Percentiles rank a stretch among this genome's conserved stretches.
These are phyloP conservation scores for Trididemnum clinides DNA, from an alignment of 23 tunicate species.

Conservation along the genomic window DNA sequence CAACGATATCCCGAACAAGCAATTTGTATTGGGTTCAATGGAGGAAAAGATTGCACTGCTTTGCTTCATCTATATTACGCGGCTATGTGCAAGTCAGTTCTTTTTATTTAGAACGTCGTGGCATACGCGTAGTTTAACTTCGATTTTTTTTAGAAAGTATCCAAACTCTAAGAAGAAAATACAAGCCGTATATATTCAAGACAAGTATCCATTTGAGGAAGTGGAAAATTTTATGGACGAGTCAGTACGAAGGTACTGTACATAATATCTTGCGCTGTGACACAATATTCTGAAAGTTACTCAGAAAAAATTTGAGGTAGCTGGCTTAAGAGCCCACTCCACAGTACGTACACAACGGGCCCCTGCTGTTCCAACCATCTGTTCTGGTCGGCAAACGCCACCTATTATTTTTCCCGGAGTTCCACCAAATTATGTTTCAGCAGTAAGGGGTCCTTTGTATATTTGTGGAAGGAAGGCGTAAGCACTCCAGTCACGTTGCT, in stretches of 20 bases:
- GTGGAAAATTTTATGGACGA: slow-evolving; percentile 69
- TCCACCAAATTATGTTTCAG: no score
- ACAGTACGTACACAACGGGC: no score
- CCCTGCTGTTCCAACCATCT: no score
- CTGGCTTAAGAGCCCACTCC: no score
- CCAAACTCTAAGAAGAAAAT: slow-evolving; percentile 9
- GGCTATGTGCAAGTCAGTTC: slow-evolving; percentile 49
- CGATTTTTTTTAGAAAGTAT: slow-evolving; percentile 29
- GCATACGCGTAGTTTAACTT: not conserved
- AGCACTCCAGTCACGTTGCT: no score
- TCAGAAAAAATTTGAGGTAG: not conserved
- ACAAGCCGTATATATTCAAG: slow-evolving; percentile 56
- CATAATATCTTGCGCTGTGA: not conserved
- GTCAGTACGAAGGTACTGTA: slow-evolving; percentile 29
- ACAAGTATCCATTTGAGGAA: slow-evolving; percentile 73
- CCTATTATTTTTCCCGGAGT: no score
- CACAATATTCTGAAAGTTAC: not conserved
- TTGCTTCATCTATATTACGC: slow-evolving; percentile 67
- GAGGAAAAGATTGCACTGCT: slow-evolving; percentile 94
- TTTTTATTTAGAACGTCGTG: not conserved
- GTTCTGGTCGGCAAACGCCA: no score
- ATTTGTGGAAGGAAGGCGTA: no score
- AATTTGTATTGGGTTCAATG: slow-evolving; percentile 83
- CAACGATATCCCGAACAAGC: slow-evolving; percentile 22
- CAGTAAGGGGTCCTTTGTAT: no score